A percentile compares a stretch with the other conserved stretches of the same genome.
phyloP scores from a whole-genome alignment of 2,113 vertebrate species.

The Strix aluco region DNA sequence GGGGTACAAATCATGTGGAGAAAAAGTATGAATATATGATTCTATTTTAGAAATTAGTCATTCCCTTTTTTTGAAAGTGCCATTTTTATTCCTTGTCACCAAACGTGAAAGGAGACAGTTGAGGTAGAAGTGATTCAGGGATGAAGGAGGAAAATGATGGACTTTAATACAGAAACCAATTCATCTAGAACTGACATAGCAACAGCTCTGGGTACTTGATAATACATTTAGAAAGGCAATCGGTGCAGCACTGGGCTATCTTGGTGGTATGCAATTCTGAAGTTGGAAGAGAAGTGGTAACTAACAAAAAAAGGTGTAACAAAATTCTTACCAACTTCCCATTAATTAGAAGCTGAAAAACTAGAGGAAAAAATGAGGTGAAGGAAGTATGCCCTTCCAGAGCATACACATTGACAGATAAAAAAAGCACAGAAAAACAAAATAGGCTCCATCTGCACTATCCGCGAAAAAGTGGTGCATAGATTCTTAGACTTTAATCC shows the following conservation, averaged over 20 bases:
- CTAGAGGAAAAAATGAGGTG: background rate
- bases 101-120: background rate
- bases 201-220: background rate
- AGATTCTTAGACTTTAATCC: background rate
- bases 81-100: slow-evolving; percentile 32
- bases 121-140: slow-evolving; percentile 7
- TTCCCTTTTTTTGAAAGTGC: background rate
- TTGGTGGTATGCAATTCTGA: background rate
- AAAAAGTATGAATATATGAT: background rate
- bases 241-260: background rate
- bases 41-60: slow-evolving; percentile 2
- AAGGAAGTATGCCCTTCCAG: background rate
- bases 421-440: background rate
- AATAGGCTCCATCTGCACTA: background rate
- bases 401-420: background rate
- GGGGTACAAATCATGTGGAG: background rate
- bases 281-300: background rate
- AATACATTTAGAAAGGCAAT: background rate
- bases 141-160: background rate
- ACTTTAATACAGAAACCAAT: background rate
- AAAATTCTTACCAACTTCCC: background rate
- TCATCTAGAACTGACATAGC: background rate
- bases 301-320: background rate
- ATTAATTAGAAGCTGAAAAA: background rate
- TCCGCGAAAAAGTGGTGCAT: background rate